Conservation (phyloP, 2,797 vertebrate species). For the Pempheris klunzingeri region DNA sequence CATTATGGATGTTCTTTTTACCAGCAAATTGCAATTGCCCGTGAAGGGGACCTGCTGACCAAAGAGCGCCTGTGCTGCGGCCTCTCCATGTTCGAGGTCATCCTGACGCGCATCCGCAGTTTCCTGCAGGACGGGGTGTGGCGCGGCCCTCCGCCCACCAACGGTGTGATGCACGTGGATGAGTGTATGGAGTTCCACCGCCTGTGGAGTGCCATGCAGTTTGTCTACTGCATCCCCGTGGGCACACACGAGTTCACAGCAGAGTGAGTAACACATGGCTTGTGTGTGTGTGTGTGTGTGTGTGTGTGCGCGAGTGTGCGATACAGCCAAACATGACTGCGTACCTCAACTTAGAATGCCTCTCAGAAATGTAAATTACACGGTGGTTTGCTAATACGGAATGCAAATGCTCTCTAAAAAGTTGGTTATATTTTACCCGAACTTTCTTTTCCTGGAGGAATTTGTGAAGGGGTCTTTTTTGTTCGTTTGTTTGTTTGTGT, state of each 20-base stretch:
- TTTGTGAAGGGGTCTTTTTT: neutral
- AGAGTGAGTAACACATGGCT: conserved; percentile 87
- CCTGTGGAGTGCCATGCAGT: conserved; percentile 99
- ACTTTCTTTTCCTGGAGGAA: neutral
- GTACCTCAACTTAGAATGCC: neutral
- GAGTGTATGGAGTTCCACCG: conserved; percentile 99
- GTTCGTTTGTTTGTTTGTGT: neutral
- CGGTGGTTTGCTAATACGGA: neutral
- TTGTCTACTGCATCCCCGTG: conserved; percentile 98
- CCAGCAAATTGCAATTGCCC: conserved; percentile 99
- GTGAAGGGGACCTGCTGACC: conserved; percentile 97
- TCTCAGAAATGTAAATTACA: neutral
- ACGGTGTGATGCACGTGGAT: conserved; percentile 98
- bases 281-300: neutral
- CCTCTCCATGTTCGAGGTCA: conserved; percentile 99
- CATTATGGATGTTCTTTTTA: neutral
- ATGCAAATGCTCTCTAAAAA: conserved; percentile 1
- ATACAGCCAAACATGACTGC: neutral
- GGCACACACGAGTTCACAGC: conserved; percentile 99
- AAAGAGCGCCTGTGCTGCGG: conserved; percentile 99
- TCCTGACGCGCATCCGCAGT: conserved; percentile 96
- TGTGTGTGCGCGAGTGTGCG: neutral
- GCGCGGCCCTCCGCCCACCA: conserved; percentile 96
- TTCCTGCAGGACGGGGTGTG: conserved; percentile 98
- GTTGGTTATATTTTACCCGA: neutral